Base-by-base conservation (phyloP, 2,888 invertebrate species). In the Sarcophaga subvicina region DNA sequence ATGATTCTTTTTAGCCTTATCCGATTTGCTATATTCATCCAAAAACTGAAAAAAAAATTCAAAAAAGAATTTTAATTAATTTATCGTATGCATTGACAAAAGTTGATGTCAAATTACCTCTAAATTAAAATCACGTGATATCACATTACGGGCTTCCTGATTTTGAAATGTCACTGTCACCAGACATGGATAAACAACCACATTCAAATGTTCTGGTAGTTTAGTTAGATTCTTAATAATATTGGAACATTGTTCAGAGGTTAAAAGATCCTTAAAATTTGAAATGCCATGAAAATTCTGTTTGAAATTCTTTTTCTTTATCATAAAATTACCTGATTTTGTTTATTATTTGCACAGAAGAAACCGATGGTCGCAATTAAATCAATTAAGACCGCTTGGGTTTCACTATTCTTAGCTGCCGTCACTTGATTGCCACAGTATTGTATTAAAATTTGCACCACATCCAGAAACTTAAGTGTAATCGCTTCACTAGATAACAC, bases 281-380 rank as follows among this genome's bases (percentile, higher is more conserved):
- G 0, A 8, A 37, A 37, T 8, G 0, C 2, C 8, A 37, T 37
- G 2, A 37, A 37, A 8, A 37, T 37, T 37, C 2, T 37, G 10
- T 37, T 37, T 10, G 37, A 37, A 8, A 37, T 37, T 37, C 6
- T 11, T 66, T 17, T 14, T 3, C 3, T 76, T 12, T 6, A 64
- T 20, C 20, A 2, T 27, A 22, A 22, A 81, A 88, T 89, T 88
- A 92, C 92, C 90, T 94, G 94, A 90, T 94, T 92, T 85, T 91
- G 90, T 20, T 91, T 91, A 90, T 93, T 93, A 88, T 93, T 94
- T 79, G 92, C 91, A 88, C 92, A 92, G 78, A 93, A 92, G 91
- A 93, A 93, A 84, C 93, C 93, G 88, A 94, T 87, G 80, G 93
- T 91, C 78, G 93, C 93, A 89, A 94, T 92, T 90, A 94, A 90